Evolutionary conservation across 2,888 invertebrate genomes (phyloP).

Genomic region (Ophraella communa): DNA sequence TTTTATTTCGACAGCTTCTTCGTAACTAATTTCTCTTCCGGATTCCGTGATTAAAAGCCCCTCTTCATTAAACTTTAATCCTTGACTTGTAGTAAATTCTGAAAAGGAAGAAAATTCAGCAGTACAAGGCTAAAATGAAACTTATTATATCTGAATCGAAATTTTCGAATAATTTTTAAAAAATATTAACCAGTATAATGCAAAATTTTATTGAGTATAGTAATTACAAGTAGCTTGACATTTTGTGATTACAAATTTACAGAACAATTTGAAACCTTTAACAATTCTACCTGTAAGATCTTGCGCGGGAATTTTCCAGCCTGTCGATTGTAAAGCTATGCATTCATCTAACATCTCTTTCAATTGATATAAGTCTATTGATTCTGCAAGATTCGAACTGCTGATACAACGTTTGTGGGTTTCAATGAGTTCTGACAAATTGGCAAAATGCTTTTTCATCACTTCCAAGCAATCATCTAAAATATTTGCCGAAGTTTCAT

Average conservation of each 20-base stretch:
- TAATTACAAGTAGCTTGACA: conserved; percentile 20
- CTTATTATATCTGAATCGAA: too few species aligned
- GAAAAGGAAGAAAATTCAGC: conserved; percentile 9
- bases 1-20: conserved; percentile 50
- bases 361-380: conserved; percentile 40
- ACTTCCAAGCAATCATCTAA: conserved; percentile 45
- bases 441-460: conserved; percentile 42
- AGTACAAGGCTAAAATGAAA: background rate
- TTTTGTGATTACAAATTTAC: conserved; percentile 19
- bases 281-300: conserved; percentile 41
- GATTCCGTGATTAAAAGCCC: conserved; percentile 50
- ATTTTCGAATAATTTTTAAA: too few species aligned
- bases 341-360: conserved; percentile 43
- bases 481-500: conserved; percentile 41
- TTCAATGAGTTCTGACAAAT: conserved; percentile 45
- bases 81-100: conserved; percentile 46
- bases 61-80: conserved; percentile 50
- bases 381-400: conserved; percentile 42
- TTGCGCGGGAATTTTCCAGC: conserved; percentile 44
- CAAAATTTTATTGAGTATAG: background rate
- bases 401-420: conserved; percentile 32
- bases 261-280: conserved; percentile 26
- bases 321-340: conserved; percentile 41
- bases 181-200: background rate
- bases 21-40: conserved; percentile 49